A percentile compares a stretch with the other conserved stretches of the same genome.
Evolutionary conservation across 2,888 invertebrate species (phyloP).

Genomic region (Chymomyza procnemis): DNA sequence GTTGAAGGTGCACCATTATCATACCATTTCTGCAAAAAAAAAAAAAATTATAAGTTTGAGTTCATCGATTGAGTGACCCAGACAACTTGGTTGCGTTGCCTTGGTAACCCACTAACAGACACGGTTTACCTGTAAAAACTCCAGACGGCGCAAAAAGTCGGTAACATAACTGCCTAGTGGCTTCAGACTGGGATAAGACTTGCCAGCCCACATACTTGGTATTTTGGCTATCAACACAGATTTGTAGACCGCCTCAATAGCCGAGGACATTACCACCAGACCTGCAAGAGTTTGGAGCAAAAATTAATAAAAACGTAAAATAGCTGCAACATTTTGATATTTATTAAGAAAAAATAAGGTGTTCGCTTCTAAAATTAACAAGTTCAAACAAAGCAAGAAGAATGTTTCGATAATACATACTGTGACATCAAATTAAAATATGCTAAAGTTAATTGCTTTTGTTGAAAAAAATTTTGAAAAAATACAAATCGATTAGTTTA

Average conservation of each 20-base stretch:
- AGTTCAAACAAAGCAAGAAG: no score
- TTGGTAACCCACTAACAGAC: not conserved
- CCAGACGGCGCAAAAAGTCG: constrained; percentile 89
- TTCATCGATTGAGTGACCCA: constrained; percentile 24
- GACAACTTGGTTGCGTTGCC: not conserved
- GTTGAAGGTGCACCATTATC: constrained; percentile 87
- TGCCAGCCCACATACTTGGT: constrained; percentile 89
- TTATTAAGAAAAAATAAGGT: no score
- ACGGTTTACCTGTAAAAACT: constrained; percentile 87
- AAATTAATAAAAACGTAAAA: not conserved
- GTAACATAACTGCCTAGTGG: constrained; percentile 91
- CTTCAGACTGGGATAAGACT: constrained; percentile 95
- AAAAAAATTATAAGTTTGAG: not conserved
- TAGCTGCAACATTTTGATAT: not conserved
- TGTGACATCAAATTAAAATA: no score
- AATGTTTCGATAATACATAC: no score
- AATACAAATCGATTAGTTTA: no score
- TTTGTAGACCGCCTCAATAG: constrained; percentile 90
- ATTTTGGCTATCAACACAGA: constrained; percentile 91
- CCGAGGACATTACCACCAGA: constrained; percentile 90
- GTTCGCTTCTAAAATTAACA: no score
- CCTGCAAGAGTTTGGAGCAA: constrained; percentile 80
- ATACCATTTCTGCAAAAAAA: constrained; percentile 82
- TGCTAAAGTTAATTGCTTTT: no score
- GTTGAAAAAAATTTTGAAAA: no score